Evolutionary conservation across 2,113 vertebrate species (phyloP).

Genomic region (Neotoma lepida): DNA sequence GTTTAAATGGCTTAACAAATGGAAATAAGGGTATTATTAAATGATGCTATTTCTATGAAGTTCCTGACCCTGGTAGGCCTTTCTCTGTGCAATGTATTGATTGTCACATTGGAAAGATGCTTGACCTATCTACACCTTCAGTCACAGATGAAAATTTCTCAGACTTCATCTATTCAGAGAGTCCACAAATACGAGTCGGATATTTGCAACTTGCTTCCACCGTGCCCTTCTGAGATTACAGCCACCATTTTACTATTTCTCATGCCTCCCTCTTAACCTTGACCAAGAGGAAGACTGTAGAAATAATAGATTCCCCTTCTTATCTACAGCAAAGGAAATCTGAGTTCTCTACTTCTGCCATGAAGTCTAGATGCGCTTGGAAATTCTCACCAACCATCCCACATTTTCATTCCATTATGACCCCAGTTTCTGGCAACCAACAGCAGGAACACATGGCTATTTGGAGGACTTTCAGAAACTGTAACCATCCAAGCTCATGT

Average conservation of each 20-base stretch:
- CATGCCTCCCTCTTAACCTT: slow-evolving; percentile 3
- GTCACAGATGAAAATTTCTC: slow-evolving; percentile 4
- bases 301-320: slow-evolving; percentile 4
- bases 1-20: slow-evolving; percentile 34
- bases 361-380: not conserved
- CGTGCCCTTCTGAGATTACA: not conserved
- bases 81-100: not conserved
- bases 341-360: not conserved
- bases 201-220: not conserved
- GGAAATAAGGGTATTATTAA: not conserved
- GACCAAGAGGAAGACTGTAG: not conserved
- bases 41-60: not conserved
- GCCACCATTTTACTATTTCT: not conserved
- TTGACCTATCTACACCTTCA: not conserved
- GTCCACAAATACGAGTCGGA: not conserved
- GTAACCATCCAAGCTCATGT: not conserved
- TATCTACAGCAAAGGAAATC: slow-evolving; percentile 9
- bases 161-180: not conserved
- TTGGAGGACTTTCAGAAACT: slow-evolving; percentile 39
- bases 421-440: slow-evolving; percentile 22
- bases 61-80: not conserved
- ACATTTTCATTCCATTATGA: slow-evolving; percentile 15
- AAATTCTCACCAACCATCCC: slow-evolving; percentile 8
- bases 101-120: slow-evolving; percentile 23
- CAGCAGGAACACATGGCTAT: slow-evolving; percentile 14